Percentiles rank a stretch among this genome's conserved stretches.
Evolutionary conservation across 2,888 invertebrate species (phyloP).

Genomic region (Drosophila mercatorum): DNA sequence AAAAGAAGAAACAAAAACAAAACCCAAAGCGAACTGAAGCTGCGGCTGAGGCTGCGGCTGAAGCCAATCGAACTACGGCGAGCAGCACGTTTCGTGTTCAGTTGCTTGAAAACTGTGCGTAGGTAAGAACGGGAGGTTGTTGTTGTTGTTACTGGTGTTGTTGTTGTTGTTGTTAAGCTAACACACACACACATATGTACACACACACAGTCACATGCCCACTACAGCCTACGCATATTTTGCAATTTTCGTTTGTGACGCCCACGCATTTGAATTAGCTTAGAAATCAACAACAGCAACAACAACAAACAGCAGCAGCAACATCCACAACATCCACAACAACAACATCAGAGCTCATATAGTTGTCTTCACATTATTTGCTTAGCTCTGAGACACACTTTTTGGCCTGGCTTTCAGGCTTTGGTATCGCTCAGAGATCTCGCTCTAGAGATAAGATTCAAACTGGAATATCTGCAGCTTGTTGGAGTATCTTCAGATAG

Average conservation of each 20-base stretch:
- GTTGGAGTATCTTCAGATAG: background rate
- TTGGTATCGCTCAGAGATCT: background rate
- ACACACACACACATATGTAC: background rate
- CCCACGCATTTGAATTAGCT: conserved; percentile 76
- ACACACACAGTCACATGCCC: background rate
- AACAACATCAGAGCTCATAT: conserved; percentile 48
- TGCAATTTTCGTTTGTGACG: conserved; percentile 79
- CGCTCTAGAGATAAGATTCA: background rate
- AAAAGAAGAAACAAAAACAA: background rate
- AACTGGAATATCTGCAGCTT: background rate
- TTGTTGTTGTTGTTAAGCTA: conserved; percentile 16
- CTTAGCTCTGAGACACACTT: conserved; percentile 13
- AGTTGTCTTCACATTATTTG: conserved; percentile 54
- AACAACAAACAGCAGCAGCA: background rate
- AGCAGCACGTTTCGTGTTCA: conserved; percentile 33
- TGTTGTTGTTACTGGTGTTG: background rate
- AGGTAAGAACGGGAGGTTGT: conserved; percentile 64
- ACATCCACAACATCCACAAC: conserved; percentile 21
- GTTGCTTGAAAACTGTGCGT: conserved; percentile 70
- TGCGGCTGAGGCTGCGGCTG: background rate
- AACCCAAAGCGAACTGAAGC: background rate
- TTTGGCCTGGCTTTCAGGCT: background rate
- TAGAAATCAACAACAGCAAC: conserved; percentile 60
- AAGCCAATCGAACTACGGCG: conserved; percentile 9
- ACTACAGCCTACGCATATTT: conserved; percentile 75